A percentile compares a stretch with the other conserved stretches of the same genome.
Evolutionary conservation across 37 sponge, comb jelly and placozoan genomes (phyloP).

Genomic region (Halisarca cf. caerulea): DNA sequence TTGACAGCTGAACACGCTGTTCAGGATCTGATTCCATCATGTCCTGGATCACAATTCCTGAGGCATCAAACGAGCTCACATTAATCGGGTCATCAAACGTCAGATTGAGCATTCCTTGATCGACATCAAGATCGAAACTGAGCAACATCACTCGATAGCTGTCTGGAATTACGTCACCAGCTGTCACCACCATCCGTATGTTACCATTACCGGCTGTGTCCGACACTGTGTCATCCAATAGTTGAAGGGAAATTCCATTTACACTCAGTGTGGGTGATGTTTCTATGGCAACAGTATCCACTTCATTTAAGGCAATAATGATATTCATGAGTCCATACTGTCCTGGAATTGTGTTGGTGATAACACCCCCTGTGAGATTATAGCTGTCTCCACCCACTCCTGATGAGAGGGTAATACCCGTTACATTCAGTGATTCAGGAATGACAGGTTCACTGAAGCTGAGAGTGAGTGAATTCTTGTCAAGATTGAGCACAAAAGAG

Average conservation of each 20-base stretch:
- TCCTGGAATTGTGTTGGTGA: constrained; percentile 29
- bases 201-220: constrained; percentile 68
- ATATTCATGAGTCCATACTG: constrained; percentile 49
- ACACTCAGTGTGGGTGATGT: constrained; percentile 45
- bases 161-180: constrained; percentile 35
- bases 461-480: constrained; percentile 64
- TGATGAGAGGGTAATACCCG: constrained; percentile 59
- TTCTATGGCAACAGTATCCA: constrained; percentile 64
- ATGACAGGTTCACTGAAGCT: constrained; percentile 86
- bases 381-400: constrained; percentile 1
- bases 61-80: constrained; percentile 46
- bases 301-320: constrained; percentile 49
- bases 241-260: background rate
- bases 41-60: constrained; percentile 63
- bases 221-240: constrained; percentile 43
- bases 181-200: constrained; percentile 10
- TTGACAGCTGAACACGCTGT: constrained; percentile 34
- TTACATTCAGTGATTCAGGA: constrained; percentile 62
- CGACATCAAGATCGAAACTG: constrained; percentile 61
- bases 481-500: constrained; percentile 67
- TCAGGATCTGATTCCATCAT: constrained; percentile 9
- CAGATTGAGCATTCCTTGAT: constrained; percentile 62
- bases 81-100: constrained; percentile 76
- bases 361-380: constrained; percentile 73
- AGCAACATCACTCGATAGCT: constrained; percentile 17